Evolutionary conservation across 2,888 invertebrate genomes (phyloP).

Genomic region (Nephrotoma appendiculata): DNA sequence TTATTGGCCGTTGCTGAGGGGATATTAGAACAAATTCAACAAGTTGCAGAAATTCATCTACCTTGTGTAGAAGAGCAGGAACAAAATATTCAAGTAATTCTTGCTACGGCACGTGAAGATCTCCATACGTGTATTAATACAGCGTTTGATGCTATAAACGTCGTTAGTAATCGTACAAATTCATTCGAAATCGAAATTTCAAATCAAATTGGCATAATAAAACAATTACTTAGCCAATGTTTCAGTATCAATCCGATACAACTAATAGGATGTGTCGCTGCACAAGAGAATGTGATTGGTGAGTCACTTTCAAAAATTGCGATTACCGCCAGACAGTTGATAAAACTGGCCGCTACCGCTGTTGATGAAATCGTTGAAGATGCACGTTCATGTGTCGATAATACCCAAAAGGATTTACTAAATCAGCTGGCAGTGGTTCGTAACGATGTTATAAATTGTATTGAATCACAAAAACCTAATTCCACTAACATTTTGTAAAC

Average conservation of each 20-base stretch:
- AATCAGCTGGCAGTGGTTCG: not conserved
- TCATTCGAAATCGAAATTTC: not conserved
- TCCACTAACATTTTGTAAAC: not conserved
- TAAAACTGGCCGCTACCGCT: not conserved
- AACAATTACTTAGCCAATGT: not conserved
- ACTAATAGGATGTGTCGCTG: not conserved
- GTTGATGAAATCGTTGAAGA: not conserved
- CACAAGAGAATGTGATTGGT: not conserved
- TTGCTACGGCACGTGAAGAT: not conserved
- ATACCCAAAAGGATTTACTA: not conserved
- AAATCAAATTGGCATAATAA: not conserved
- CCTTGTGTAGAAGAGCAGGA: not conserved
- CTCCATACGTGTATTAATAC: not conserved
- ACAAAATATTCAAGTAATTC: not conserved
- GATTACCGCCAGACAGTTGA: not conserved
- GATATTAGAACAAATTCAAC: not conserved
- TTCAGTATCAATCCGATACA: not conserved
- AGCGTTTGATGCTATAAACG: not conserved
- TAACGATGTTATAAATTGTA: not conserved
- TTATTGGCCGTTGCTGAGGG: not conserved
- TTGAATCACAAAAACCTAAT: not conserved
- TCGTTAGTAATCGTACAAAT: not conserved
- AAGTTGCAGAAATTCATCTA: not conserved
- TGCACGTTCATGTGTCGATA: not conserved
- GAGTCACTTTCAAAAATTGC: not conserved